Evolutionary conservation across 2,113 vertebrate species (phyloP).

Genomic region (Hystrix brachyura): DNA sequence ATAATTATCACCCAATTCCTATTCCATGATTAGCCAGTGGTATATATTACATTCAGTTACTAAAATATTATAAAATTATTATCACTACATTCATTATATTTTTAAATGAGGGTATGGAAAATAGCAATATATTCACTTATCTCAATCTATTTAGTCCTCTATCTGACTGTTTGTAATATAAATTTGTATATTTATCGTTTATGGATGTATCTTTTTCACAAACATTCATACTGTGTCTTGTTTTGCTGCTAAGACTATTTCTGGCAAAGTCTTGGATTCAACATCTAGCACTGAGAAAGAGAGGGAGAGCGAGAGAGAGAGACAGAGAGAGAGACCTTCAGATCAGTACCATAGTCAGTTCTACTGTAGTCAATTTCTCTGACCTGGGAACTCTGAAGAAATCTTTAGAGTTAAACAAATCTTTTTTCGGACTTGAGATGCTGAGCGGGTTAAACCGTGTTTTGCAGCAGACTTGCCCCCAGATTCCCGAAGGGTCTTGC

Average conservation of each 20-base stretch:
- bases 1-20: not conserved
- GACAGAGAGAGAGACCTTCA: not conserved
- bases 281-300: not conserved
- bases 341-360: not conserved
- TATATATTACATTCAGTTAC: not conserved
- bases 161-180: not conserved
- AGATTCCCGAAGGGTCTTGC: not conserved
- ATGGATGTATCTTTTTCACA: not conserved
- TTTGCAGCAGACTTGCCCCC: not conserved
- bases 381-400: not conserved
- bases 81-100: not conserved
- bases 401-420: not conserved
- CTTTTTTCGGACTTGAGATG: not conserved
- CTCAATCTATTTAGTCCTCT: not conserved
- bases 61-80: not conserved
- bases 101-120: not conserved
- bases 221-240: not conserved
- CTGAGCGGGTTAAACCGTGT: not conserved
- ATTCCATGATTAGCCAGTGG: not conserved
- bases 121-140: not conserved
- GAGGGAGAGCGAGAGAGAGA: too few relatives aligned
- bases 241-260: conserved; percentile 51
- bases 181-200: not conserved
- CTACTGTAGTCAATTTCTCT: not conserved
- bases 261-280: not conserved